Conservation (phyloP, 2,797 vertebrate species). For the Corythornis leucogaster region DNA sequence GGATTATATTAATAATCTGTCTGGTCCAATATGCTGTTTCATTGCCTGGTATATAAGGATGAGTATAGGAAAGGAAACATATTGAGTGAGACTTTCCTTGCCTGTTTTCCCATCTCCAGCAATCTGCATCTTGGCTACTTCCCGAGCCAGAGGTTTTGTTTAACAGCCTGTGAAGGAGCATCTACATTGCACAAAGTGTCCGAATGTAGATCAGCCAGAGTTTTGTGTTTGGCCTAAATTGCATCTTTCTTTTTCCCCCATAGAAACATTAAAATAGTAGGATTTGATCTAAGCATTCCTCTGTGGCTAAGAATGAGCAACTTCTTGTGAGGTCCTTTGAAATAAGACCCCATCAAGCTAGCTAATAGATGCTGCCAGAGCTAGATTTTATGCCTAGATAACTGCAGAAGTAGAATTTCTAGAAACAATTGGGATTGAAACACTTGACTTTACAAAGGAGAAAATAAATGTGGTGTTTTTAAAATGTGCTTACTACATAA, state of each 20-base stretch:
- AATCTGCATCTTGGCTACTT: background rate
- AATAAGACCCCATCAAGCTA: background rate
- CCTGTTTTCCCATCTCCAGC: background rate
- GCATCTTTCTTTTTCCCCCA: background rate
- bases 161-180: slow-evolving; percentile 13
- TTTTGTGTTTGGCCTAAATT: background rate
- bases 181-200: background rate
- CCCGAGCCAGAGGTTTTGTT: background rate
- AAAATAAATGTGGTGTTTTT: background rate
- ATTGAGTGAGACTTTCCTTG: background rate
- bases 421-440: background rate
- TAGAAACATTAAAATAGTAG: background rate
- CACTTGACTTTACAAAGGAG: background rate
- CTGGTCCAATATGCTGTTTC: background rate
- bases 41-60: background rate
- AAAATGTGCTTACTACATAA: background rate
- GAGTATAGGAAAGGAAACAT: accelerated
- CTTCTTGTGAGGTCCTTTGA: slow-evolving; percentile 19
- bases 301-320: background rate
- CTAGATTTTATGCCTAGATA: slow-evolving; percentile 4
- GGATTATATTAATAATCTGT: background rate
- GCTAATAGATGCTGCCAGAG: background rate
- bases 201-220: background rate
- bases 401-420: background rate
- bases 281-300: slow-evolving; percentile 28